These are phyloP conservation scores for Folsomia candida DNA, from an alignment of 2,888 invertebrate genomes.

Conservation along the genomic window DNA sequence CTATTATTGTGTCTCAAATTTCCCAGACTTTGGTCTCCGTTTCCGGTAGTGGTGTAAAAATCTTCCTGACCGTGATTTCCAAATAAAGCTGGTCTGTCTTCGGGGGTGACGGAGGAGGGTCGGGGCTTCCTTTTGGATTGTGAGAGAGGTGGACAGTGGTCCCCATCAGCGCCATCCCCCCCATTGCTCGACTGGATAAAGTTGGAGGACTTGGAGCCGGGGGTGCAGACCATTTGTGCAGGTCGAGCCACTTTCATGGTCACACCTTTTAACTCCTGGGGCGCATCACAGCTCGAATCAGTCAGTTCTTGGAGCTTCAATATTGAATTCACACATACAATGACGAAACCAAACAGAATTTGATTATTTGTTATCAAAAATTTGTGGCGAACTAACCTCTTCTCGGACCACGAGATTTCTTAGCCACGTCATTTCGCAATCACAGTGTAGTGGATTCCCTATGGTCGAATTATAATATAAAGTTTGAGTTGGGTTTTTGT, in stretches of 20 bases:
- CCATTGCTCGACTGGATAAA: slow-evolving; percentile 17
- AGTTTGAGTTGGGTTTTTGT: background rate
- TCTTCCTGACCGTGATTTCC: slow-evolving; percentile 23
- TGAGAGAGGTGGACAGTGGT: slow-evolving; percentile 37
- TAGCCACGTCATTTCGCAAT: slow-evolving; percentile 79
- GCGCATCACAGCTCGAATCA: slow-evolving; percentile 48
- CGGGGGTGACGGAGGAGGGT: slow-evolving; percentile 27
- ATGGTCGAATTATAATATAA: slow-evolving; percentile 28
- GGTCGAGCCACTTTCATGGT: slow-evolving; percentile 49
- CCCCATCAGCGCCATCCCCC: slow-evolving; percentile 16
- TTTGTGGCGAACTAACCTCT: too few relatives aligned
- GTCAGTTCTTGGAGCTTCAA: too few relatives aligned
- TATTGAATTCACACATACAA: too few relatives aligned
- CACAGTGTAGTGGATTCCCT: slow-evolving; percentile 81
- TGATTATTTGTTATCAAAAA: too few relatives aligned
- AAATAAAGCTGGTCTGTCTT: slow-evolving; percentile 40
- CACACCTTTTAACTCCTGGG: slow-evolving; percentile 47
- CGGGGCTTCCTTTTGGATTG: slow-evolving; percentile 42
- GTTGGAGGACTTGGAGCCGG: slow-evolving; percentile 25
- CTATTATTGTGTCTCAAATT: slow-evolving; percentile 32
- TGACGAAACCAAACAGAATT: too few relatives aligned
- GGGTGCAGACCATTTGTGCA: slow-evolving; percentile 44
- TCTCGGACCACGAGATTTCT: slow-evolving; percentile 57
- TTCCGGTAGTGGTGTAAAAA: slow-evolving; percentile 12
- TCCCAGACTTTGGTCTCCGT: slow-evolving; percentile 36